Evolutionary conservation across 2,888 invertebrate genomes (phyloP), one percentile per base, ranked within the genome.

Genomic region (Troides oblongomaculatus): DNA sequence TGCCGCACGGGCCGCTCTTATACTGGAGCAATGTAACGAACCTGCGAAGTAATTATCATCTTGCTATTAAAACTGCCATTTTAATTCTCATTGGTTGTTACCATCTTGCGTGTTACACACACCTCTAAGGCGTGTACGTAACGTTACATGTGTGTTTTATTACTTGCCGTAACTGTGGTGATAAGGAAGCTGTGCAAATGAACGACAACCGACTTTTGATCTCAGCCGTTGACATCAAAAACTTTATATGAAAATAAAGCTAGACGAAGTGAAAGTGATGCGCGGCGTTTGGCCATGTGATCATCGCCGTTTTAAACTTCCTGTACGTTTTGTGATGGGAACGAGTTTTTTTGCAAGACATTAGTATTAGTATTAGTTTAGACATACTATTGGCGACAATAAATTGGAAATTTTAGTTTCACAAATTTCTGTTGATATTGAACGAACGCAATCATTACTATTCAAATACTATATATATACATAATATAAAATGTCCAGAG

Each of bases 21-120:
- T 78, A 77, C 75, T 77, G 77, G 78, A 74, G 74, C 79, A 78
- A 76, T 59, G 73, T 84, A 86, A 86, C 81, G 80, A 83, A 77
- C 81, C 67, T 70, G 80, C 80, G 73, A 79, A 78, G 78, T 84
- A 80, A 86, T 86, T 83, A 86, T 80, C 74, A 71, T 70, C 72
- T 64, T 71, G 74, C 75, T 76, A 80, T 83, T 78, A 83, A 81
- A 80, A 75, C 70, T 75, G 72, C 64, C 69, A 73, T 73, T 77
- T 75, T 78, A 76, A 75, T 72, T 61, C 62, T 21, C 23, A 70
- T 62, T 69, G 64, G 69, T 25, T 59, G 72, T 62, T 56, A 21
- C n/a, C 17, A 14, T 64, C 25, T 50, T 64, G 69, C 57, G 57
- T 64, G 61, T 57, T 30, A 36, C 50, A 5, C 61, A 60, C 60